Evolutionary conservation across 37 sponge, comb jelly and placozoan genomes (phyloP).

Genomic region (Hexactinellida sp.): DNA sequence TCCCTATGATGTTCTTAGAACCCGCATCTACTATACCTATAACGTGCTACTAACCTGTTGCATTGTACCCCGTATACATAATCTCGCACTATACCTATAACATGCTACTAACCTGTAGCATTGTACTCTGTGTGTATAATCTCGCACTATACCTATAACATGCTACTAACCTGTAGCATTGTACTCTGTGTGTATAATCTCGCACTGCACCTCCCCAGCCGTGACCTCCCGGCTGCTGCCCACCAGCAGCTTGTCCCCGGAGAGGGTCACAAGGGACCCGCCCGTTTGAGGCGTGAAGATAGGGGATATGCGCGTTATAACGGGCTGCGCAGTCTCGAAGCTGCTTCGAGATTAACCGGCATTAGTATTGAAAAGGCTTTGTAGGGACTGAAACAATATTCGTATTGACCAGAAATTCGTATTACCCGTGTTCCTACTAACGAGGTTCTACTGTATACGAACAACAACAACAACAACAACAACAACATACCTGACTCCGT

Average conservation of each 20-base stretch:
- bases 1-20: no score
- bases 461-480: neutral
- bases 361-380: neutral
- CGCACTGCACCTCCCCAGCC: neutral
- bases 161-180: neutral
- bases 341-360: neutral
- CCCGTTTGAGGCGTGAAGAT: slow-evolving; percentile 38
- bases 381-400: no score
- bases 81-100: slow-evolving; percentile 19
- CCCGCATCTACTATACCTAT: no score
- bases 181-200: neutral
- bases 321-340: no score
- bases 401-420: no score
- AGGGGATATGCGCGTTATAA: slow-evolving; percentile 31
- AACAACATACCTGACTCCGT: neutral
- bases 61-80: neutral
- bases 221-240: neutral
- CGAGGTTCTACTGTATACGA: neutral
- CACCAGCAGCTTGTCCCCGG: slow-evolving; percentile 52
- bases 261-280: slow-evolving; percentile 43
- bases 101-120: no score
- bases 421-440: no score
- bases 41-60: no score
- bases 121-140: neutral
- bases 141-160: neutral